These are phyloP conservation scores for Bacillus rossius DNA, from an alignment of 1,140 invertebrate species.

Conservation along the genomic window DNA sequence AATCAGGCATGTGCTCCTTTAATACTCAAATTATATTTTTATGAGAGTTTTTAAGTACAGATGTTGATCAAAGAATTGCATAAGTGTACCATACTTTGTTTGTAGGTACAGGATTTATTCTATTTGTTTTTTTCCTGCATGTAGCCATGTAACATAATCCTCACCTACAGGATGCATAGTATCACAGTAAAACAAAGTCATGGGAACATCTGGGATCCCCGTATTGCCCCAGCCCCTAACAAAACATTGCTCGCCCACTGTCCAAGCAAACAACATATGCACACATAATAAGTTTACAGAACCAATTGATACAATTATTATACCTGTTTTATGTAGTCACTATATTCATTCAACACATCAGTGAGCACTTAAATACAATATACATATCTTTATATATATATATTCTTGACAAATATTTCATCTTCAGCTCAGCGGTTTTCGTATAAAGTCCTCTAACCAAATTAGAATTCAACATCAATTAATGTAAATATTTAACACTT, in stretches of 20 bases:
- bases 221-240: slow-evolving; percentile 13
- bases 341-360: background rate
- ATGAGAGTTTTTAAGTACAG: slow-evolving; percentile 1
- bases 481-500: background rate
- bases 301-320: slow-evolving; percentile 3
- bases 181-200: slow-evolving; percentile 20
- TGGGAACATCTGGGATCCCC: slow-evolving; percentile 10
- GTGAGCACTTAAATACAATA: background rate
- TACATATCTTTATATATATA: slow-evolving; percentile 6
- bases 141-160: background rate
- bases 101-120: background rate
- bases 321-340: background rate
- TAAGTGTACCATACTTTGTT: background rate
- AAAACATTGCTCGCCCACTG: slow-evolving; percentile 6
- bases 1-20: background rate
- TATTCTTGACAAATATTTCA: background rate
- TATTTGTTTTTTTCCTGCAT: background rate
- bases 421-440: too few relatives aligned
- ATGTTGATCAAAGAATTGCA: background rate
- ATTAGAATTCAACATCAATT: background rate
- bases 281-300: slow-evolving; percentile 3
- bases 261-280: slow-evolving; percentile 1
- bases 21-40: background rate
- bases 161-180: slow-evolving; percentile 18
- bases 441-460: background rate